Evolutionary conservation across 2,797 vertebrate genomes (phyloP), one percentile per base, ranked within the genome.

Genomic region (Liasis olivaceus): DNA sequence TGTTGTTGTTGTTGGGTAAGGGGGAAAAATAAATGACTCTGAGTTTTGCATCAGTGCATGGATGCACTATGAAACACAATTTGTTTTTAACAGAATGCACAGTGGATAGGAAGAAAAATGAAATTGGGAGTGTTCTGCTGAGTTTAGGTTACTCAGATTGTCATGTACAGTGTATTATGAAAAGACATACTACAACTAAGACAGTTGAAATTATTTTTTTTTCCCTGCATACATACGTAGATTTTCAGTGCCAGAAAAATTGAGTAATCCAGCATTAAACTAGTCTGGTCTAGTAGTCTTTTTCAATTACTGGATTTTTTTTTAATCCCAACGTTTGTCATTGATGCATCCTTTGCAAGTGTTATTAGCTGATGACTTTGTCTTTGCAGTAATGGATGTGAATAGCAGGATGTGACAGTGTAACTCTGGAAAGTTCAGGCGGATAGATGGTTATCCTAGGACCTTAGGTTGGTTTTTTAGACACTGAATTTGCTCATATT

Each of bases 321-420:
- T 51, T 62, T 20, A 4, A 56, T 56, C 24, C 54, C 22, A 69
- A 15, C 59, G 24, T 12, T 60, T 89, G 28, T 64, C 36, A 63
- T n/a, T 54, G 56, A 77, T 15, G 47, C 47, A 47, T 91, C 5
- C 31, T 91, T 91, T 87, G 58, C 8, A 93, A 94, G 69, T 95
- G 87, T 86, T 92, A 93, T 93, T 94, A 92, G 88, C 93, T 91
- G 89, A 88, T 66, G 94, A 90, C 94, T 95, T 95, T 90, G 6
- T n/a, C 24, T 95, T 88, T 90, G 90, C 90, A 91, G 88, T 84
- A 92, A 93, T 93, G 94, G 94, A 22, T 77, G 9, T 56, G 77
- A 51, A 6, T 56, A 31, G 56, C 84, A 87, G 84, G 63, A 54
- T 85, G 5, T 87, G 31, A 72, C 58, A 47, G 2, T 26, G 54